A percentile compares a stretch with the other conserved stretches of the same genome.
These are phyloP conservation scores for Mycetomoellerius zeteki DNA, from an alignment of 1,140 invertebrate species.

Conservation along the genomic window DNA sequence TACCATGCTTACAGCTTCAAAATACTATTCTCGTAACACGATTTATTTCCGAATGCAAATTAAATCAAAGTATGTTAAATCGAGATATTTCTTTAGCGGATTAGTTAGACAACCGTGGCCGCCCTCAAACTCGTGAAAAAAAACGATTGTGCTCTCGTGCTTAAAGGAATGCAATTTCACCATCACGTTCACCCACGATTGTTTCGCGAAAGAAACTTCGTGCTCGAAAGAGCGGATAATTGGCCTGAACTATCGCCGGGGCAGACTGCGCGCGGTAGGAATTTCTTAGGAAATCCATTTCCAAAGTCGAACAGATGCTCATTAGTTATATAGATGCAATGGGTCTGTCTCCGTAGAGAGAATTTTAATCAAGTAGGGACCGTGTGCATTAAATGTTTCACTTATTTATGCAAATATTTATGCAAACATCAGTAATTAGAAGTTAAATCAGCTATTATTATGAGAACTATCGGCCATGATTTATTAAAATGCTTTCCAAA, in stretches of 20 bases:
- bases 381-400: background rate
- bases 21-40: no score
- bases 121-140: constrained; percentile 2
- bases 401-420: constrained; percentile 28
- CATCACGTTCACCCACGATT: constrained; percentile 56
- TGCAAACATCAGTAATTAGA: background rate
- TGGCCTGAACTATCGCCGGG: constrained; percentile 39
- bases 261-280: constrained; percentile 41
- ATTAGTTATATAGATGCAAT: constrained; percentile 44
- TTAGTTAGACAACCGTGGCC: background rate
- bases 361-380: constrained; percentile 53
- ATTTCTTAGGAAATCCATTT: constrained; percentile 43
- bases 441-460: no score
- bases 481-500: no score
- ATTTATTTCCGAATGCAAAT: background rate
- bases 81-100: constrained; percentile 13
- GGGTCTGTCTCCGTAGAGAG: background rate
- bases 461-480: no score
- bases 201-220: constrained; percentile 60
- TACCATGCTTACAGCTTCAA: no score
- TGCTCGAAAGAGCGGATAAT: constrained; percentile 63
- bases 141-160: constrained; percentile 31
- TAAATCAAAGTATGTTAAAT: constrained; percentile 13
- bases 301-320: constrained; percentile 38
- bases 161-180: constrained; percentile 60